phyloP scores from a whole-genome alignment of 2,113 vertebrate genomes.

The Hippocampus zosterae region DNA sequence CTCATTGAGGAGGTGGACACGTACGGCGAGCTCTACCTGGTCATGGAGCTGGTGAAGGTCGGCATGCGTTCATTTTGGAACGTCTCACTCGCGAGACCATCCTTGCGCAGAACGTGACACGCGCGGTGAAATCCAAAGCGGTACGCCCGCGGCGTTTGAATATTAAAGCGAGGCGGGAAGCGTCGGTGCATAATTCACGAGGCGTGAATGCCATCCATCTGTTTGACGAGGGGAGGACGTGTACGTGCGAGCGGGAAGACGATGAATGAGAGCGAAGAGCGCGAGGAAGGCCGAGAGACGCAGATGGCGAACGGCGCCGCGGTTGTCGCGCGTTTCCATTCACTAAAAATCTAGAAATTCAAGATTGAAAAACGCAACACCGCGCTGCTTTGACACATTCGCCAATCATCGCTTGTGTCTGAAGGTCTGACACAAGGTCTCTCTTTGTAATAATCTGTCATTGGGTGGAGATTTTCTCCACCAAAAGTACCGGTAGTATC shows the following conservation, averaged over 20 bases:
- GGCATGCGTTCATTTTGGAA: conserved; percentile 16
- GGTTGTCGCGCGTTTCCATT: background rate
- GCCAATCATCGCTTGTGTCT: too few species aligned
- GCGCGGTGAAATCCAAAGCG: conserved; percentile 32
- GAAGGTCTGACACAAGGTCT: too few species aligned
- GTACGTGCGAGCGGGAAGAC: conserved; percentile 38
- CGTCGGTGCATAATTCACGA: conserved; percentile 66
- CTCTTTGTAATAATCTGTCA: too few species aligned
- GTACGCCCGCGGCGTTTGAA: background rate
- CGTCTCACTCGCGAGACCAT: background rate
- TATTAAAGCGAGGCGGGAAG: conserved; percentile 48
- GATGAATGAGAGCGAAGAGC: conserved; percentile 55
- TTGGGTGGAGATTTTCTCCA: too few species aligned
- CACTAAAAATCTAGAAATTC: background rate
- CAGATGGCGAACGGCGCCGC: conserved; percentile 4
- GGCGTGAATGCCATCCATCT: conserved; percentile 64
- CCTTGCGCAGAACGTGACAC: background rate
- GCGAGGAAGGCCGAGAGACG: conserved; percentile 2
- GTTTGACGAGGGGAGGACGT: conserved; percentile 42
- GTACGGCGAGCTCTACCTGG: conserved; percentile 91
- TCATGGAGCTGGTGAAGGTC: conserved; percentile 99
- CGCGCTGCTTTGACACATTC: too few species aligned
- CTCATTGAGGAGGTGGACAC: conserved; percentile 98
- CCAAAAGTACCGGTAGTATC: too few species aligned
- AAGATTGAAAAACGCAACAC: too few species aligned